Base-by-base conservation (phyloP, 2,113 vertebrate species). In the Hylia prasina region DNA sequence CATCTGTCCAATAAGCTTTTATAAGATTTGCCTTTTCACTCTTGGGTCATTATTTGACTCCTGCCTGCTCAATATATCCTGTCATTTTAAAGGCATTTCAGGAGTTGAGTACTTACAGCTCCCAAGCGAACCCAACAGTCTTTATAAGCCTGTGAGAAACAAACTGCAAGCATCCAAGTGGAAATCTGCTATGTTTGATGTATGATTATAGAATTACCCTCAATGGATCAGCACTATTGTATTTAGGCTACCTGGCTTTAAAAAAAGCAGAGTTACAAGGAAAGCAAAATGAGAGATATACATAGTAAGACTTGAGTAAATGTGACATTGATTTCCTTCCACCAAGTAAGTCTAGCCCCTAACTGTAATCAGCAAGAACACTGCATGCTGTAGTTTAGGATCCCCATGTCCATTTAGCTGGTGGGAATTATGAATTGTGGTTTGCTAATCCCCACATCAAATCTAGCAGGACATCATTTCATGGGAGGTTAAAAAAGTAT, bases 61-160 rank as follows among this genome's bases (percentile, higher is more conserved):
- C 50, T 81, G 65, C 44, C 66, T 16, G 33, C 58, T 92, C 40
- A 88, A 94, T 22, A 69, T 53, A 78, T 77, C 53, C n/a, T 7
- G 2, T 58, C 56, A 87, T 89, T 81, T 94, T 78, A 58, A 95
- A 87, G 40, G 28, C 54, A 90, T 69, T 82, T 61, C 13, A 60
- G 39, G 35, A 85, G 53, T 20, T 50, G 58, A 90, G 25, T 72
- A 85, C 42, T 77, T 88, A 80, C 3, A 91, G 63, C n/a, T 80
- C 50, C 54, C 51, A 65, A 80, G 64, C 15, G 7, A 82, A 88
- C 35, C 8, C 18, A 68, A 61, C 25, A 88, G 75, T 66, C 63
- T 76, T 65, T 79, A 1, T 23, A 91, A 79, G 44, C 33, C 84
- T 60, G 9, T 24, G 20, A 88, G 71, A 94, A 96, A 76, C 27